Base-by-base conservation (phyloP, 1,140 invertebrate species). In the Euura lappo region DNA sequence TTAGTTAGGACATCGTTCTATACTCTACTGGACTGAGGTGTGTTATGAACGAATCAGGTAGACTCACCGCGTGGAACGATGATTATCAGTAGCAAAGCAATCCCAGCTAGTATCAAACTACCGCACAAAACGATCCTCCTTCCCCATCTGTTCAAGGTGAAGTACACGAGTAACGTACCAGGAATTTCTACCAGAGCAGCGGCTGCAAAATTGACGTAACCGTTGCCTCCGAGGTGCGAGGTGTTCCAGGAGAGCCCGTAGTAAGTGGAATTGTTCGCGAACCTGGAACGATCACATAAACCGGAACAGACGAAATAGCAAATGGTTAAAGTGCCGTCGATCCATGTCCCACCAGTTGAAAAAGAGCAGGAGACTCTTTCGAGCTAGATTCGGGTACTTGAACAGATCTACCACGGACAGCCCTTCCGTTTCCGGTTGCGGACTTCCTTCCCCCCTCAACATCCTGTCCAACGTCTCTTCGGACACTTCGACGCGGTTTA, bases 221-320 rank as follows among this genome's bases (percentile, higher is more conserved):
- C 90, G 80, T 94, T 93, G 13, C 91, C 93, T 28, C 91, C 93
- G 60, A 96, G 89, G 79, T 92, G 92, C 45, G 91, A 92, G 2
- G 93, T 92, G 79, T 94, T 94, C 90, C 94, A 93, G 0, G 94
- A 94, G 3, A 96, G 82, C 2, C 94, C 95, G 77, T 96, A 96
- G 82, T 96, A 96, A 4, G 94, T 92, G 65, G 93, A 91, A 69
- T 92, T 93, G 80, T 93, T 94, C 8, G 93, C 93, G 79, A 95
- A 91, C 94, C 93, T 93, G 77, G 8, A 88, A 86, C 28, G 28
- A 74, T 76, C 28, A 28, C 28, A 28, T 28, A 28, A 28, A 28
- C 28, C 28, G 28, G 28, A 28, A 28, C 28, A 28, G 28, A 1
- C 28, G 28, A 28, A 28, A 28, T 28, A 42, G 67, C 43, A 44